Base-by-base conservation (phyloP, 2,888 invertebrate genomes). In the Cotesia congregata region DNA sequence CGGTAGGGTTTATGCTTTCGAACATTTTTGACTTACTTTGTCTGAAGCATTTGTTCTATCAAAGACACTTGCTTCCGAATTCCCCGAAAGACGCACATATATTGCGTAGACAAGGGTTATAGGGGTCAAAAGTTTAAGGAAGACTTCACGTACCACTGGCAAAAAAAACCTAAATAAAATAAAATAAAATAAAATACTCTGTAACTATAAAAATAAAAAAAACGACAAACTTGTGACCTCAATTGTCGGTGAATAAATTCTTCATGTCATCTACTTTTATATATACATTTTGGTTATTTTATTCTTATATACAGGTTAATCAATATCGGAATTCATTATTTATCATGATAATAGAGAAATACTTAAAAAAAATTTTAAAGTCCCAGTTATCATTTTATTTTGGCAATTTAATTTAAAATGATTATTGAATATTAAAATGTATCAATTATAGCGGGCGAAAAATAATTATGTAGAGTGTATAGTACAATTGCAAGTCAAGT, bases 401-500 rank as follows among this genome's bases (percentile, higher is more conserved):
- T 30, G 30, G 30, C 30, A 30, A 30, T 30, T 30, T 30, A 30
- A 30, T 50, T 50, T 50, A 12, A 9, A 50, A 12, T 50, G 30
- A 3, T 50, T 12, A 50, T 50, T 50, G 12, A 3, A 50, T 50
- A 50, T 15, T 15, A 38, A 67, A 38, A 39, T 67, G 40, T 67
- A 67, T 67, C 40, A 67, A 15, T n/a, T 40, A 50, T 50, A 12
- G 50, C 50, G 50, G 50, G 2, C 4, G 4, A 50, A 67, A n/a
- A 15, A n/a, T 67, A 40, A 15, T 40, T n/a, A 39, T 67, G 67
- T 67, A 3, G 4, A 17, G 40, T 40, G 77, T 75, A 72, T 74
- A 83, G 81, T 9, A 50, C 83, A 84, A 83, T 73, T 79, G 72
- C 80, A 81, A 85, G 74, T 81, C 75, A 79, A 81, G 77, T 82